A percentile compares a stretch with the other conserved stretches of the same genome.
These are phyloP conservation scores for Caenorhabditis latens DNA, from an alignment of 1,140 invertebrate genomes.

Conservation along the genomic window DNA sequence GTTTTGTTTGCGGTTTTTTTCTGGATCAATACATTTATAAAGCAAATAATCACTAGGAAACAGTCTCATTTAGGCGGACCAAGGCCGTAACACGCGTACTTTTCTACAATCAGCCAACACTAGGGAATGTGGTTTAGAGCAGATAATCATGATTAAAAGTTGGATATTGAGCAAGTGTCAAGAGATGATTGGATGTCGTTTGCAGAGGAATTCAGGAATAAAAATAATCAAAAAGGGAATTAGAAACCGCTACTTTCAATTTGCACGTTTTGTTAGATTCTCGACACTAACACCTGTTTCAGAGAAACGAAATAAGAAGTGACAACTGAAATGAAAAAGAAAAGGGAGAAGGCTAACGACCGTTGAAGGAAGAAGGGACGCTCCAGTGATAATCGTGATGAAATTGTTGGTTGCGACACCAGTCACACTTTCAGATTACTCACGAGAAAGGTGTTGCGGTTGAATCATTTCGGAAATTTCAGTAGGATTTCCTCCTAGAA, in stretches of 20 bases:
- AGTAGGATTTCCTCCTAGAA: too few species aligned
- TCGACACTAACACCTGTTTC: not conserved
- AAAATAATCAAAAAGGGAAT: conserved; percentile 22
- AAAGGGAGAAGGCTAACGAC: not conserved
- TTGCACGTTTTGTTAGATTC: conserved; percentile 32
- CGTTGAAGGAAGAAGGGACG: too few species aligned
- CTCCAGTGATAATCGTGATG: too few species aligned
- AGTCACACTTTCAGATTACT: too few species aligned
- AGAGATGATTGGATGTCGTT: not conserved
- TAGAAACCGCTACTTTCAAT: conserved; percentile 1
- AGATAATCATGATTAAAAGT: conserved; percentile 12
- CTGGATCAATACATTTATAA: not conserved
- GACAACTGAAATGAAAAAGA: not conserved
- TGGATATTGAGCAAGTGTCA: not conserved
- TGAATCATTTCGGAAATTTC: too few species aligned
- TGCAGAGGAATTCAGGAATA: not conserved
- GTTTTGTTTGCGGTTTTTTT: conserved; percentile 9
- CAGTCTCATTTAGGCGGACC: too few species aligned
- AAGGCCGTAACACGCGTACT: too few species aligned
- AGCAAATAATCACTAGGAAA: not conserved
- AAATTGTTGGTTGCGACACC: too few species aligned
- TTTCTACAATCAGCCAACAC: not conserved
- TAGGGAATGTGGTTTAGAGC: not conserved
- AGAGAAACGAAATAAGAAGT: not conserved
- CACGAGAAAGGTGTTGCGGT: too few species aligned